These are phyloP conservation scores for Telenomus remus DNA, from an alignment of 1,140 invertebrate species.

Conservation along the genomic window DNA sequence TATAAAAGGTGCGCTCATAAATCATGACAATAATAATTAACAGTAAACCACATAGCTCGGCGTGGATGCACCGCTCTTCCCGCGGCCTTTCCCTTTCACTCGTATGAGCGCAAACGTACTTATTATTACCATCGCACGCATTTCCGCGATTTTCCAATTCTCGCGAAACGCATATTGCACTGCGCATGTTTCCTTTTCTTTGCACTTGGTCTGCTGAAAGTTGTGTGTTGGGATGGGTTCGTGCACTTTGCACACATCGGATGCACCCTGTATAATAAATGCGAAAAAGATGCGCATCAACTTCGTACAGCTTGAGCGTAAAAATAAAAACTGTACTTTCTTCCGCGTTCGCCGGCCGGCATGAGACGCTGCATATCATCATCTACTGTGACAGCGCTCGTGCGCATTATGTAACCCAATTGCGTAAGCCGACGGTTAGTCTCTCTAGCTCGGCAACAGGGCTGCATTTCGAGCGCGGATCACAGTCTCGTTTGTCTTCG, in stretches of 20 bases:
- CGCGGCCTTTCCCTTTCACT: constrained; percentile 55
- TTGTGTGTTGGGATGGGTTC: too few relatives aligned
- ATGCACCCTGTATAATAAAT: too few relatives aligned
- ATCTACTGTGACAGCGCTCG: constrained; percentile 48
- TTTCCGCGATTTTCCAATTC: constrained; percentile 26
- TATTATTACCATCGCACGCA: constrained; percentile 6
- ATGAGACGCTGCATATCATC: constrained; percentile 41
- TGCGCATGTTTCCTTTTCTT: constrained; percentile 10
- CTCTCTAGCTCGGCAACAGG: constrained; percentile 58
- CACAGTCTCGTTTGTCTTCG: constrained; percentile 3
- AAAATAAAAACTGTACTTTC: constrained; percentile 18
- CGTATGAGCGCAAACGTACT: constrained; percentile 11
- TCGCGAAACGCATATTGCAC: background rate
- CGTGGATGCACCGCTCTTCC: constrained; percentile 37
- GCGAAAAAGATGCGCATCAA: too few relatives aligned
- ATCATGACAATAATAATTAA: constrained; percentile 56
- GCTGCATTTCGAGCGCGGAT: constrained; percentile 18
- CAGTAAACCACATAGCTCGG: constrained; percentile 20
- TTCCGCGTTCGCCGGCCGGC: constrained; percentile 48
- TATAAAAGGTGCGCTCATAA: constrained; percentile 37
- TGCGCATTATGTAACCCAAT: constrained; percentile 53
- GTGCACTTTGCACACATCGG: too few relatives aligned
- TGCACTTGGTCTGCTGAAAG: background rate
- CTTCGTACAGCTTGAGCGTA: too few relatives aligned
- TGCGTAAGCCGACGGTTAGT: constrained; percentile 54